Percentiles rank a stretch among this genome's conserved stretches.
phyloP scores from a whole-genome alignment of 1,140 invertebrate species.

The Vanessa tameamea region DNA sequence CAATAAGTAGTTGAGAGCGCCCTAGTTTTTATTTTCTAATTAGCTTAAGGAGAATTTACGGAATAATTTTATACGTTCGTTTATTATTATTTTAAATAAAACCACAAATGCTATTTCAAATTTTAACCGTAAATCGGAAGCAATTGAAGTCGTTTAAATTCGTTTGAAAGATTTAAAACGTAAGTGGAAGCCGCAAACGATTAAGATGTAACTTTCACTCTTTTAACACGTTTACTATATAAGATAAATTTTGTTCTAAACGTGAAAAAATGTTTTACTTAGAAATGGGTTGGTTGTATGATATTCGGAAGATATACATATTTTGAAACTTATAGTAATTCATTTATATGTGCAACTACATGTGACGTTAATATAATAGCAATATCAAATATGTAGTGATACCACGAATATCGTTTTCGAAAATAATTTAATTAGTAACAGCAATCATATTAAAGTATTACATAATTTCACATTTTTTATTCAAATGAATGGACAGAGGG shows the following conservation, averaged over 20 bases:
- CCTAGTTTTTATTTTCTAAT: constrained; percentile 21
- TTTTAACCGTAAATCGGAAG: not conserved
- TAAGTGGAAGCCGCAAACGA: too few species aligned
- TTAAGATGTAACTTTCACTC: too few species aligned
- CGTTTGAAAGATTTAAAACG: not conserved
- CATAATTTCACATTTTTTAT: not conserved
- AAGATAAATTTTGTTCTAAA: too few species aligned
- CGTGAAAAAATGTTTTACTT: not conserved
- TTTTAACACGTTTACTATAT: too few species aligned
- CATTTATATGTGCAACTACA: not conserved
- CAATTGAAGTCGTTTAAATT: too few species aligned
- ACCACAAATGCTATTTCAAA: not conserved
- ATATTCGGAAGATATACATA: not conserved
- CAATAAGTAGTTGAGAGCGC: constrained; percentile 8
- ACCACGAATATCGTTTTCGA: too few species aligned
- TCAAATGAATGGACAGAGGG: constrained; percentile 34
- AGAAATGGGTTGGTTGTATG: not conserved
- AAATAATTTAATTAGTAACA: not conserved
- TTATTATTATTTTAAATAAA: not conserved
- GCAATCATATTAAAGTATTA: not conserved
- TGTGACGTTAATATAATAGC: not conserved
- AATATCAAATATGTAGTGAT: too few species aligned
- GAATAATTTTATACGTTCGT: not conserved
- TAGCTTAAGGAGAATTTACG: constrained; percentile 16
- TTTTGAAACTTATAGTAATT: not conserved